Conservation (phyloP, 2,888 invertebrate species). For the Vandiemenella viatica region DNA sequence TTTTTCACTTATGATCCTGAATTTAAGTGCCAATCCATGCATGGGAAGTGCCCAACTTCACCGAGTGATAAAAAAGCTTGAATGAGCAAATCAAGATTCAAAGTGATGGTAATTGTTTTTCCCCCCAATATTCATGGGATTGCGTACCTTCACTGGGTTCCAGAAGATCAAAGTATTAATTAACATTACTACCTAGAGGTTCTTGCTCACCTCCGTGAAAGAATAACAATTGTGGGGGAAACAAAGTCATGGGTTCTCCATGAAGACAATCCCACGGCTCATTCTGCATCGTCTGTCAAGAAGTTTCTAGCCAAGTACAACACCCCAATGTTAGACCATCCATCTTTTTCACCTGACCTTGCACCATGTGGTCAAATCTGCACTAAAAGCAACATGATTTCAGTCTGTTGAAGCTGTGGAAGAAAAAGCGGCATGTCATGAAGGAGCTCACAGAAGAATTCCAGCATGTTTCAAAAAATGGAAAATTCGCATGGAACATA, state of each 20-base stretch:
- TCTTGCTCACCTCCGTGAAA: background rate
- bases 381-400: background rate
- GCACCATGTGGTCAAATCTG: slow-evolving; percentile 1
- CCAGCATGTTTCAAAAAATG: background rate
- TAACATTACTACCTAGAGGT: background rate
- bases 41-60: too few species aligned
- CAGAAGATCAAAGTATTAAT: background rate
- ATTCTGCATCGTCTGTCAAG: slow-evolving; percentile 6
- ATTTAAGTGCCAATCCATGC: too few species aligned
- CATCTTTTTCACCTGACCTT: slow-evolving; percentile 3
- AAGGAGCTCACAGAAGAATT: background rate
- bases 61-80: too few species aligned
- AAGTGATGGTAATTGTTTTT: too few species aligned
- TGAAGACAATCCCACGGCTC: slow-evolving; percentile 4
- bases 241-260: background rate
- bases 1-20: too few species aligned
- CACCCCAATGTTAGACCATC: background rate
- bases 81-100: too few species aligned
- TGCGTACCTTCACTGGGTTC: background rate
- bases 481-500: background rate
- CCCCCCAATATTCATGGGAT: too few species aligned
- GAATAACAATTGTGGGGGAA: background rate
- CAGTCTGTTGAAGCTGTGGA: background rate
- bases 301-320: slow-evolving; percentile 7
- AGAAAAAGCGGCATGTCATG: background rate